phyloP scores from a whole-genome alignment of 2,888 invertebrate species.

The Mystacides longicornis region DNA sequence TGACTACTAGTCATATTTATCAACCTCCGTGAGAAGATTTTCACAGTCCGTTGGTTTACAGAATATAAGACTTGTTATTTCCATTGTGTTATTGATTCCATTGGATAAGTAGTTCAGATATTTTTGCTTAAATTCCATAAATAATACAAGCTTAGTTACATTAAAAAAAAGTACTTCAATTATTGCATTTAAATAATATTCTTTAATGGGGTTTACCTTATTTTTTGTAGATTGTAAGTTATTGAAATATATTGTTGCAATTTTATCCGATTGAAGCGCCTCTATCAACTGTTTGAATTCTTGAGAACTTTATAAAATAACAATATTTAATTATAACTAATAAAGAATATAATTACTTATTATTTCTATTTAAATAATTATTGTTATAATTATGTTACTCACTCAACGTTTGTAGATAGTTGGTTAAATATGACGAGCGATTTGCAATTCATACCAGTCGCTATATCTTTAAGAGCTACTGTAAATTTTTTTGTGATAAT shows the following conservation, averaged over 20 bases:
- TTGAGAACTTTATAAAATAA: not conserved
- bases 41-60: slow-evolving; percentile 50
- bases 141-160: not conserved
- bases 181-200: not conserved
- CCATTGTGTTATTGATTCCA: slow-evolving; percentile 45
- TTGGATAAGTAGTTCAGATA: slow-evolving; percentile 45
- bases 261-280: not conserved
- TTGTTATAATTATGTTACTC: not conserved
- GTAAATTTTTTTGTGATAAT: slow-evolving; percentile 36
- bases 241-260: slow-evolving; percentile 3
- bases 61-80: slow-evolving; percentile 47
- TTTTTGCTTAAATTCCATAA: slow-evolving; percentile 30
- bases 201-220: not conserved
- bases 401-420: not conserved
- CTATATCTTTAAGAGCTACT: slow-evolving; percentile 41
- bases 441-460: slow-evolving; percentile 25
- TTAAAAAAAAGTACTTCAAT: not conserved
- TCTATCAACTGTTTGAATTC: not conserved
- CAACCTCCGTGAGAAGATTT: slow-evolving; percentile 49
- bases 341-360: no score
- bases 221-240: not conserved
- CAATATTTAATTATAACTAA: not conserved
- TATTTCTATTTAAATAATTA: not conserved
- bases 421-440: slow-evolving; percentile 1
- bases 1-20: no score